Conservation (phyloP, 2,888 invertebrate genomes). For the Coremacera marginata region DNA sequence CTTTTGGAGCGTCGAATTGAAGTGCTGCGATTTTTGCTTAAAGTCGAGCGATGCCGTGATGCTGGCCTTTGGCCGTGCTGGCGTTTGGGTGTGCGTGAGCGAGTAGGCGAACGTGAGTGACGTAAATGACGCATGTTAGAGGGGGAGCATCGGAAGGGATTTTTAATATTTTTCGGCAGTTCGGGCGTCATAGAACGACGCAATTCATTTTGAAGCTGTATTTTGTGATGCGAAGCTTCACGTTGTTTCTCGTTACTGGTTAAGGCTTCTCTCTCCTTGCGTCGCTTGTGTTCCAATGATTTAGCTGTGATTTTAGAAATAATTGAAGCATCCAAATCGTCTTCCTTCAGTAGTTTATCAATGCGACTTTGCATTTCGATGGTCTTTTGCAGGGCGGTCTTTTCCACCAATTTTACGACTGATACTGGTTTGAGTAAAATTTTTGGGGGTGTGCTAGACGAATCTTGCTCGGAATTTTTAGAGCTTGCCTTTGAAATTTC, state of each 20-base stretch:
- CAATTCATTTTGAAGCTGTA: background rate
- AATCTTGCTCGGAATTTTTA: background rate
- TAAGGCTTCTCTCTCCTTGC: constrained; percentile 47
- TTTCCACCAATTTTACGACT: background rate
- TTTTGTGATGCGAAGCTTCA: background rate
- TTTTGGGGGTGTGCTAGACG: constrained; percentile 4
- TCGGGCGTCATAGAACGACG: constrained; percentile 18
- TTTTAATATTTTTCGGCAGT: constrained; percentile 37
- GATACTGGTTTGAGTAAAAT: background rate
- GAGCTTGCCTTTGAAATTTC: background rate
- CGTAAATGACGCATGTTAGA: constrained; percentile 42
- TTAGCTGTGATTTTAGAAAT: constrained; percentile 54
- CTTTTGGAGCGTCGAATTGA: constrained; percentile 2
- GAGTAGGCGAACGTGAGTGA: constrained; percentile 43
- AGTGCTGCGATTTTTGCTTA: constrained; percentile 2
- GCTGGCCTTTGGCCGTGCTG: constrained; percentile 42
- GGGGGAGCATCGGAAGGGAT: constrained; percentile 50
- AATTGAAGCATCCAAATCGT: constrained; percentile 57
- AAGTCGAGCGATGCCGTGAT: background rate
- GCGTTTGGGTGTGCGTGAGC: constrained; percentile 42
- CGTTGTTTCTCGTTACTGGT: background rate
- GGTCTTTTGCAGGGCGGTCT: constrained; percentile 46
- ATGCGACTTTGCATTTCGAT: constrained; percentile 62
- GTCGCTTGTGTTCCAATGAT: constrained; percentile 53
- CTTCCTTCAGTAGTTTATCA: constrained; percentile 60